Evolutionary conservation across 2,888 invertebrate genomes (phyloP).

Genomic region (Itoplectis maculator): DNA sequence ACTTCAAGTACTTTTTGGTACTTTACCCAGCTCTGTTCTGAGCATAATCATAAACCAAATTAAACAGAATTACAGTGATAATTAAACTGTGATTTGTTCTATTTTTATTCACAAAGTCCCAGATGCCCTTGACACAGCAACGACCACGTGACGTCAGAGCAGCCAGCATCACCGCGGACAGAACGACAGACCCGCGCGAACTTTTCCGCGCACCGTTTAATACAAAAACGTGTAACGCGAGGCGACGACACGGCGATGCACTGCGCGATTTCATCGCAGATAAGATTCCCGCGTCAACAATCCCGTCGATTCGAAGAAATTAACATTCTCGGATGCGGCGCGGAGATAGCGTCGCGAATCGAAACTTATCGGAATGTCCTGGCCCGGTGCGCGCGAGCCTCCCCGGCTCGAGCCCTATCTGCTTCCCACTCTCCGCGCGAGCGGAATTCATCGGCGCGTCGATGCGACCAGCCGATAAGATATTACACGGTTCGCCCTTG

Average conservation of each 20-base stretch:
- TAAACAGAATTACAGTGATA: too few species aligned
- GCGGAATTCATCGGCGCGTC: conserved; percentile 47
- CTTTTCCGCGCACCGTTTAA: not conserved
- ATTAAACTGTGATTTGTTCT: too few species aligned
- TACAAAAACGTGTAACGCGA: not conserved
- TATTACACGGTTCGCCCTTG: not conserved
- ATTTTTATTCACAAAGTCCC: too few species aligned
- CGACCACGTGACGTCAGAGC: too few species aligned
- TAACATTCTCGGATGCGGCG: conserved; percentile 53
- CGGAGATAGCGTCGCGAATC: conserved; percentile 51
- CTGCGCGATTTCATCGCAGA: not conserved
- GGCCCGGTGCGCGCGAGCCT: conserved; percentile 2
- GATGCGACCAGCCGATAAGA: conserved; percentile 40
- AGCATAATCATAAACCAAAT: too few species aligned
- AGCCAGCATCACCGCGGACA: too few species aligned
- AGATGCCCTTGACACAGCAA: too few species aligned
- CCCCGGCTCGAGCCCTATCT: conserved; percentile 8
- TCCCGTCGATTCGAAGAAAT: conserved; percentile 36
- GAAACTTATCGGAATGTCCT: conserved; percentile 55
- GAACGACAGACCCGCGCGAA: too few species aligned
- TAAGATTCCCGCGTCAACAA: conserved; percentile 30
- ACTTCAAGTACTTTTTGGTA: too few species aligned
- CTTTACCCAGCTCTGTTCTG: too few species aligned
- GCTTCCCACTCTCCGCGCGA: conserved; percentile 28
- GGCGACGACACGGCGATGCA: not conserved